A percentile compares a stretch with the other conserved stretches of the same genome.
These are phyloP conservation scores for Cheilosia urbana DNA, from an alignment of 2,888 invertebrate species.

Conservation along the genomic window DNA sequence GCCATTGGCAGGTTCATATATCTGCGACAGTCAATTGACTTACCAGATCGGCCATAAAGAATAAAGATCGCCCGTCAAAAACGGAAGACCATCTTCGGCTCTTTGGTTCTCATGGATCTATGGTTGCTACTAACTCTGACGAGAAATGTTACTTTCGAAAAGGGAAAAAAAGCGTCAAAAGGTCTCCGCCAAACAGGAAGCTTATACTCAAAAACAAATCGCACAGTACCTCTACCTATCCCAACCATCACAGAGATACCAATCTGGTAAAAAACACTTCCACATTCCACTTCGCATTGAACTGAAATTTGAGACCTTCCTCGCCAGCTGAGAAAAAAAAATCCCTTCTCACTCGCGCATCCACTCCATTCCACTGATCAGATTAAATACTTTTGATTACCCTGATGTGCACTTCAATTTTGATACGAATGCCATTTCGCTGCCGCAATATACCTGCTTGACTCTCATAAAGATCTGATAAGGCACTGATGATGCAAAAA, in stretches of 20 bases:
- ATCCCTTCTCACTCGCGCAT: neutral
- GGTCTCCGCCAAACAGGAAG: neutral
- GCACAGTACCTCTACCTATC: neutral
- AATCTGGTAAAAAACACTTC: neutral
- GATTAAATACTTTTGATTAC: constrained; percentile 41
- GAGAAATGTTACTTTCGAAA: too few relatives aligned
- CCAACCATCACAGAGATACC: neutral
- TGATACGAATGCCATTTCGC: constrained; percentile 34
- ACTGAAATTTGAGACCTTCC: neutral
- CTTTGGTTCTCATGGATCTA: too few relatives aligned
- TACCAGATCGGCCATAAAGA: neutral
- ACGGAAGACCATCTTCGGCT: neutral
- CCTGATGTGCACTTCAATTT: constrained; percentile 39
- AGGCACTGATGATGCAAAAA: constrained; percentile 48
- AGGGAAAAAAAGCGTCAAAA: too few relatives aligned
- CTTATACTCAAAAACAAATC: neutral
- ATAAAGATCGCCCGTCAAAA: neutral
- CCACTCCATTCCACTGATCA: constrained; percentile 21
- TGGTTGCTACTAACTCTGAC: too few relatives aligned
- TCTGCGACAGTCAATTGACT: constrained; percentile 5
- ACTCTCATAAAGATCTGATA: constrained; percentile 15
- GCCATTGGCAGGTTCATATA: constrained; percentile 48
- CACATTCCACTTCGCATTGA: constrained; percentile 5
- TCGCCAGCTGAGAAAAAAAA: neutral
- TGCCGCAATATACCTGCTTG: constrained; percentile 3